Conservation (phyloP, 2,113 vertebrate genomes). For the Thunnus thynnus region DNA sequence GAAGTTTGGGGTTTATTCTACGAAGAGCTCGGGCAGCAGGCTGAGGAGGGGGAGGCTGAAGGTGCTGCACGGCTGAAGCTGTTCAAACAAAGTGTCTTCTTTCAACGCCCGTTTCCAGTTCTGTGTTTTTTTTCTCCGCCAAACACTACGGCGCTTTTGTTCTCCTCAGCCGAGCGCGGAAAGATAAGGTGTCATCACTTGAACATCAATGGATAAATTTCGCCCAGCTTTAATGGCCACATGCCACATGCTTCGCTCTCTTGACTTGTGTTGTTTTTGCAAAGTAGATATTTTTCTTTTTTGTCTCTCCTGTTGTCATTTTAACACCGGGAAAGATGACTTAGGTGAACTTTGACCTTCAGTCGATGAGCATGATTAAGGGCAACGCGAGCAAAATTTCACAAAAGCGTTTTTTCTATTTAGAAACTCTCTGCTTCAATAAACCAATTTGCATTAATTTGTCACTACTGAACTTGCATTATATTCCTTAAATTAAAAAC, state of each 20-base stretch:
- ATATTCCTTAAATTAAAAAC: background rate
- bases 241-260: slow-evolving; percentile 31
- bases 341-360: slow-evolving; percentile 43
- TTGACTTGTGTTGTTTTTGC: slow-evolving; percentile 53
- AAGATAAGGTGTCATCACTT: slow-evolving; percentile 73
- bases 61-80: slow-evolving; percentile 58
- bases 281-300: slow-evolving; percentile 29
- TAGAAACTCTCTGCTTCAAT: background rate
- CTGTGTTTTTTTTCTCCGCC: slow-evolving; percentile 46
- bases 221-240: slow-evolving; percentile 43
- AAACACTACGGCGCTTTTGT: slow-evolving; percentile 66
- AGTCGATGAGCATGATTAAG: background rate
- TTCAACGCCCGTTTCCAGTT: slow-evolving; percentile 73
- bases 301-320: background rate
- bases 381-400: background rate
- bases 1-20: background rate
- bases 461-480: background rate
- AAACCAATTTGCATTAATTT: background rate
- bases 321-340: background rate
- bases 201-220: slow-evolving; percentile 54
- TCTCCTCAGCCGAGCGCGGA: slow-evolving; percentile 54
- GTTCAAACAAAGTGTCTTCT: slow-evolving; percentile 82
- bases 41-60: background rate
- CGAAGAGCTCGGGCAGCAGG: slow-evolving; percentile 10
- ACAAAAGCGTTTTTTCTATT: background rate